Conservation (phyloP, 2,113 vertebrate species). For the Seriola quinqueradiata region DNA sequence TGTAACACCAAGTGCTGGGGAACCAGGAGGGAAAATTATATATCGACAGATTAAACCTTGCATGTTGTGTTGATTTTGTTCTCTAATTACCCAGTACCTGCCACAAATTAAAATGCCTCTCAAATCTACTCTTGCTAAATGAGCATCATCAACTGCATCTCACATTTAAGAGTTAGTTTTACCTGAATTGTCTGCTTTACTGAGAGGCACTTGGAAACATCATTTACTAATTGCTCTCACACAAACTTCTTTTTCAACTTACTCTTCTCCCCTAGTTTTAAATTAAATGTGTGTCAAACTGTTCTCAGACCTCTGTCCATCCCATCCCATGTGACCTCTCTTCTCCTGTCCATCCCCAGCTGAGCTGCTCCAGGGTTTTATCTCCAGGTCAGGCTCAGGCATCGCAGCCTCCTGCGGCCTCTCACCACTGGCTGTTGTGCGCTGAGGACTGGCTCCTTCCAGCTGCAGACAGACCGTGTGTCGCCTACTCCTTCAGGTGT, state of each 20-base stretch:
- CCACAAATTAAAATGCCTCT: conserved; percentile 7
- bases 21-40: conserved; percentile 17
- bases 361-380: conserved; percentile 78
- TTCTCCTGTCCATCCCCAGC: conserved; percentile 54
- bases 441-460: conserved; percentile 81
- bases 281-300: conserved; percentile 2
- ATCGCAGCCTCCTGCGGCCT: conserved; percentile 38
- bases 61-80: conserved; percentile 15
- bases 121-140: conserved; percentile 2
- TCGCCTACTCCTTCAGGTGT: conserved; percentile 86
- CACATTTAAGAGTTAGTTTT: neutral
- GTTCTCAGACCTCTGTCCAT: conserved; percentile 5
- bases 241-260: conserved; percentile 26
- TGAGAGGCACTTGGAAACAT: neutral
- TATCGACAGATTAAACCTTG: conserved; percentile 10
- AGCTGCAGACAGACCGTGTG: conserved; percentile 62
- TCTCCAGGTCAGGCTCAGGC: conserved; percentile 65
- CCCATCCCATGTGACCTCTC: conserved; percentile 29
- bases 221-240: conserved; percentile 14
- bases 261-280: conserved; percentile 1
- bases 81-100: conserved; percentile 12
- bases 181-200: neutral
- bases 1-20: conserved; percentile 24
- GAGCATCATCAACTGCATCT: neutral
- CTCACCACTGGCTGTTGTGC: conserved; percentile 79